These are phyloP conservation scores for Morone chrysops DNA, from an alignment of 2,113 vertebrate genomes.

Conservation along the genomic window DNA sequence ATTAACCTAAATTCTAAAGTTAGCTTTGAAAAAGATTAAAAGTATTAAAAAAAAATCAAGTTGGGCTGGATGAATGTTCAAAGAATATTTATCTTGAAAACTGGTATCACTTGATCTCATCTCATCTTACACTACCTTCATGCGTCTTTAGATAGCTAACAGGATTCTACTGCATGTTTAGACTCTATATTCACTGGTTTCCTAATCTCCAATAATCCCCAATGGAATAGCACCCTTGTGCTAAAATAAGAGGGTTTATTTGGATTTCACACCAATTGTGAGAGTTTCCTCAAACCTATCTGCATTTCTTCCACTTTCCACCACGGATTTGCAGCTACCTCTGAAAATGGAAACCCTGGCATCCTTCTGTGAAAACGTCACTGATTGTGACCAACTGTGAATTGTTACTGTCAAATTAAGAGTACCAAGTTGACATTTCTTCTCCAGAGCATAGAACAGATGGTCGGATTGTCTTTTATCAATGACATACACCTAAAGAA, in stretches of 20 bases:
- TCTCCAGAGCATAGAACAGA: conserved; percentile 1
- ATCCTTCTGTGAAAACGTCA: conserved; percentile 22
- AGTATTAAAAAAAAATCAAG: conserved; percentile 5
- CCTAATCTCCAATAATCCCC: conserved; percentile 75
- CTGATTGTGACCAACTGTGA: conserved; percentile 19
- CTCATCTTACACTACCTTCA: conserved; percentile 64
- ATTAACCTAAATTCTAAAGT: conserved; percentile 63
- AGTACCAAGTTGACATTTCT: conserved; percentile 1
- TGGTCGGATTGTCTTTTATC: conserved; percentile 1
- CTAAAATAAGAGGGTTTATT: conserved; percentile 67
- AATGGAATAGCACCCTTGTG: conserved; percentile 41
- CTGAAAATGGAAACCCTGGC: conserved; percentile 35
- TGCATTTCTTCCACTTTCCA: not conserved
- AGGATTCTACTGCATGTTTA: conserved; percentile 66
- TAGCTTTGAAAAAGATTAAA: conserved; percentile 48
- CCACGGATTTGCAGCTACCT: conserved; percentile 13
- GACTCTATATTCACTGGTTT: conserved; percentile 52
- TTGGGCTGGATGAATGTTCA: conserved; percentile 50
- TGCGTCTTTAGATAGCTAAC: conserved; percentile 67
- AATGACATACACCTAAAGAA: conserved; percentile 9
- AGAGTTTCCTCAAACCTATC: conserved; percentile 41
- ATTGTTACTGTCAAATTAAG: conserved; percentile 27
- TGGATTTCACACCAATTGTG: conserved; percentile 61
- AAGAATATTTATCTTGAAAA: conserved; percentile 65
- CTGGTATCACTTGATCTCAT: conserved; percentile 64